Evolutionary conservation across 2,888 invertebrate species (phyloP).

Genomic region (Cephus rjabovi): DNA sequence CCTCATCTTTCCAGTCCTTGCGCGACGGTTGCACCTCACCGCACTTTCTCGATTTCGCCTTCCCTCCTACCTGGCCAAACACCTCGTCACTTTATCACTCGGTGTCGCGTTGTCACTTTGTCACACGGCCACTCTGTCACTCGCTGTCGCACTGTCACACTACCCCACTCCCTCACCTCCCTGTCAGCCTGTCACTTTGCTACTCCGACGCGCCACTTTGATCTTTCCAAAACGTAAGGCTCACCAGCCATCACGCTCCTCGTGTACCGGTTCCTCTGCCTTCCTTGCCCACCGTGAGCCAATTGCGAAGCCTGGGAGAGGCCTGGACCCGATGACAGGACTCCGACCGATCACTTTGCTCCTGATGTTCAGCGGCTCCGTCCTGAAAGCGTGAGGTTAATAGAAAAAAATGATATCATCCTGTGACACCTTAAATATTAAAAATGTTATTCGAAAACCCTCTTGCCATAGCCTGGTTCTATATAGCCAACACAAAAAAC

Average conservation of each 20-base stretch:
- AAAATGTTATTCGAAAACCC: not conserved
- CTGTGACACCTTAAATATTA: not conserved
- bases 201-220: not conserved
- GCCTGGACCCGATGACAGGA: not conserved
- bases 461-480: not conserved
- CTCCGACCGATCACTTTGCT: not conserved
- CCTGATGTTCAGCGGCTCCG: not conserved
- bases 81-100: not conserved
- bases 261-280: not conserved
- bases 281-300: not conserved
- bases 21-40: not conserved
- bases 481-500: not conserved
- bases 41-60: conserved; percentile 1
- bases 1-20: conserved; percentile 43
- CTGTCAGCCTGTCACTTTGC: not conserved
- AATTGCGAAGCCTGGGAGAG: not conserved
- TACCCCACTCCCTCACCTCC: conserved; percentile 2
- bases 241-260: not conserved
- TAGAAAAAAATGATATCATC: not conserved
- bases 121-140: conserved; percentile 5
- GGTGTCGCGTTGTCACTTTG: not conserved
- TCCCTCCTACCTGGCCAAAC: not conserved
- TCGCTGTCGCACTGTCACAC: not conserved
- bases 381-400: not conserved
- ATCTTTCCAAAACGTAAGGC: not conserved